Base-by-base conservation (phyloP, 2,797 vertebrate genomes). In the Australoheros facetus region DNA sequence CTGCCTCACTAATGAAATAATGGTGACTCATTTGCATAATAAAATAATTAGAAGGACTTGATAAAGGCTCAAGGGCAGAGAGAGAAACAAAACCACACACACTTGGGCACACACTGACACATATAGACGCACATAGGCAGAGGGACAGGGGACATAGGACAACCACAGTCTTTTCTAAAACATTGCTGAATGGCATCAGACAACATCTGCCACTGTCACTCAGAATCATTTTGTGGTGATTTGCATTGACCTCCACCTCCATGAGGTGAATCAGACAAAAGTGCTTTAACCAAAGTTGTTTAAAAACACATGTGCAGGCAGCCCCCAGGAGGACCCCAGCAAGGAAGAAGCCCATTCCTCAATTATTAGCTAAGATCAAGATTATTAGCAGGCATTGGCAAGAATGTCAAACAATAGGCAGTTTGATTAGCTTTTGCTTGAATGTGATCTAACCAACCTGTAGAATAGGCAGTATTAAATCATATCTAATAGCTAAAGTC, bases 1-100 rank as follows among this genome's bases (percentile, higher is more conserved):
- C 90, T 89, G 92, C 91, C 85, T 82, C 23, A 75, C 94, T 96
- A 96, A 96, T 96, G 94, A 96, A 96, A 96, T 96, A 96, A 96
- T 95, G 89, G 93, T 4, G 83, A 81, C 90, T 95, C 93, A 96
- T 96, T 96, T 95, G 90, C 96, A 96, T 96, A 95, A 95, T 95
- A 95, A 94, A 96, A 96, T 95, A 95, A 96, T 96, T 95, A 96
- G 92, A 91, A 93, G 90, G 91, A 92, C 92, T 94, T 90, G 94
- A 96, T 96, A 94, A 95, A 95, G 90, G 91, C 95, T 96, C 94
- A 95, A 95, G 95, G 95, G 94, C 94, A 93, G 88, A 92, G 87
- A 89, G 87, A 80, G 87, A 69, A 69, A 69, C 45, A 78, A 87
- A 72, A 19, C 56, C 75, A 70, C 71, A 53, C 81, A 78, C 77